Percentiles rank a stretch among this genome's conserved stretches.
These are phyloP conservation scores for Meloidogyne chitwoodi DNA, from an alignment of 1,140 invertebrate genomes.

Conservation along the genomic window DNA sequence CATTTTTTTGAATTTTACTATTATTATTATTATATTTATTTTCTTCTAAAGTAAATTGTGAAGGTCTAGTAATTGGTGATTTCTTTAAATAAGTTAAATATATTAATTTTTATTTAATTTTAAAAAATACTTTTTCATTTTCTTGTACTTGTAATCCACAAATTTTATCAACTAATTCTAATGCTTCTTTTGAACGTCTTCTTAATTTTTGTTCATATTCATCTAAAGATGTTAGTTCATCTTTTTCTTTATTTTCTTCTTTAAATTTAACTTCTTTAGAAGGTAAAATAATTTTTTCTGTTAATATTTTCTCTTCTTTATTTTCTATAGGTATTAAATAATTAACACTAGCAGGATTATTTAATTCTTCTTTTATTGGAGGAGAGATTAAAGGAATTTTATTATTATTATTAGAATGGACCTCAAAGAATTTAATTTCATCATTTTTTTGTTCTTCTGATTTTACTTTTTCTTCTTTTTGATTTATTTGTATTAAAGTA, in stretches of 20 bases:
- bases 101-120: no score
- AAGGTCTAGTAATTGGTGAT: not conserved
- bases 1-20: not conserved
- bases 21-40: not conserved
- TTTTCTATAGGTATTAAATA: conserved; percentile 3
- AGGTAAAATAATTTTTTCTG: not conserved
- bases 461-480: not conserved
- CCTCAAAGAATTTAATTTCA: not conserved
- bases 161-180: conserved; percentile 30
- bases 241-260: not conserved
- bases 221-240: conserved; percentile 12
- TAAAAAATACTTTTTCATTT: not conserved
- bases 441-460: not conserved
- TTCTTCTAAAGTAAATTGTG: not conserved
- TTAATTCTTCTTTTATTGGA: not conserved
- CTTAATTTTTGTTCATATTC: conserved; percentile 31
- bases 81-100: not conserved
- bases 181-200: conserved; percentile 29
- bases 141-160: conserved; percentile 17
- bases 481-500: not conserved
- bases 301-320: not conserved
- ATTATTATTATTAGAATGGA: not conserved
- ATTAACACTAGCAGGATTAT: not conserved
- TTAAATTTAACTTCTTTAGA: not conserved
- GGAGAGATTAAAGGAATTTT: not conserved